phyloP scores from a whole-genome alignment of 2,888 invertebrate genomes.

The Euplexia lucipara region DNA sequence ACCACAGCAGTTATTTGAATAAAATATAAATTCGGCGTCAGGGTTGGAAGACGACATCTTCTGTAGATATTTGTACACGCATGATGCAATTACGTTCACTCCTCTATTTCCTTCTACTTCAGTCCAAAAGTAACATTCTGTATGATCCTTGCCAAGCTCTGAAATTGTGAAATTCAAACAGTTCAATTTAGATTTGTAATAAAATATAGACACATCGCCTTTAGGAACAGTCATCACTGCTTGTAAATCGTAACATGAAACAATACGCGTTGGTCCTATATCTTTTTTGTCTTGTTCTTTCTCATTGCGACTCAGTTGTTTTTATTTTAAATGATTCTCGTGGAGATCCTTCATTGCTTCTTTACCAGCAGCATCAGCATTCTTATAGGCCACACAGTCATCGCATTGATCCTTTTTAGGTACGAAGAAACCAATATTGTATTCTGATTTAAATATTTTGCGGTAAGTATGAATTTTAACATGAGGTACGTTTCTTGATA shows the following conservation, averaged over 20 bases:
- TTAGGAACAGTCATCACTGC: conserved; percentile 37
- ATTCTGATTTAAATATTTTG: conserved; percentile 23
- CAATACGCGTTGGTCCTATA: conserved; percentile 14
- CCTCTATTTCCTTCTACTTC: conserved; percentile 35
- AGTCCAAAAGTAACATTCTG: conserved; percentile 43
- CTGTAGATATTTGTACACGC: conserved; percentile 32
- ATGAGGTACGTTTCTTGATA: conserved; percentile 17
- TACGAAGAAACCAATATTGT: conserved; percentile 32
- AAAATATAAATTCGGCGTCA: conserved; percentile 22
- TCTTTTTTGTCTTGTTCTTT: conserved; percentile 29
- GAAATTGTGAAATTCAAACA: conserved; percentile 16
- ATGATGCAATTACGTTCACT: conserved; percentile 39
- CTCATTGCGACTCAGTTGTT: conserved; percentile 27
- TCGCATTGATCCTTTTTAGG: conserved; percentile 42
- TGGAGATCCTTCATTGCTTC: conserved; percentile 22
- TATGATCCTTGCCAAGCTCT: conserved; percentile 14
- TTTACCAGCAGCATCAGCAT: conserved; percentile 19
- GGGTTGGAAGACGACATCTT: conserved; percentile 18
- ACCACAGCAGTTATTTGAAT: conserved; percentile 31
- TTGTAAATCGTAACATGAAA: conserved; percentile 36
- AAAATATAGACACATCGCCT: conserved; percentile 44
- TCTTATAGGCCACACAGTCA: conserved; percentile 11
- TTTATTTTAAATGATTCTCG: conserved; percentile 28
- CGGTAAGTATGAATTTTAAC: conserved; percentile 24
- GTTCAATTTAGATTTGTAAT: conserved; percentile 23